Evolutionary conservation across 2,113 vertebrate genomes (phyloP), one percentile per base, ranked within the genome.

Genomic region (Microtus pennsylvanicus): DNA sequence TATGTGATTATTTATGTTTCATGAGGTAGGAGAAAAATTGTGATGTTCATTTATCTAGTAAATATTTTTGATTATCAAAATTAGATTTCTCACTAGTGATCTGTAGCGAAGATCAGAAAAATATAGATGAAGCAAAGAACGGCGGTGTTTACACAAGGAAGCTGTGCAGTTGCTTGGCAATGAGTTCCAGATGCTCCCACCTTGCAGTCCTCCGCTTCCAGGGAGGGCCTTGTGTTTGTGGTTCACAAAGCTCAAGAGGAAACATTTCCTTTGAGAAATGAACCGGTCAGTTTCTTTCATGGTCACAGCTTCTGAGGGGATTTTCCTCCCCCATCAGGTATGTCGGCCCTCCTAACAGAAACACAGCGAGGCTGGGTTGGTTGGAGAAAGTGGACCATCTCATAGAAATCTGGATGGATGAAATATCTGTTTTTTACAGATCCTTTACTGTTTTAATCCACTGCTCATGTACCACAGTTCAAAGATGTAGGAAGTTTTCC

Each of bases 171-270:
- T 61, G 63, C 88, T 93, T 70, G 21, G n/a, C 82, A 92, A 94
- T 92, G 93, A 96, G 70, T 94, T 97, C 96, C 97, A 97, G 97
- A 97, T 96, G 94, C 65, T 89, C 19, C 10, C 17, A 67, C n/a
- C 52, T 47, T 47, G 13, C 93, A 85, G 88, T 89, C 81, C 55
- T 69, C n/a, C 63, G 77, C 72, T 92, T 96, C 81, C 30, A 47
- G 4, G 45, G 74, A 91, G 61, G 47, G 35, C 42, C 86, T 52
- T 55, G 38, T 92, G 85, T 78, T 88, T 97, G 78, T 55, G 52
- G 89, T 50, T 63, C 45, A 77, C 88, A 87, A 81, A 47, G 12
- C 83, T 94, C 74, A 21, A 63, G 86, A 93, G 90, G 76, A 86
- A 92, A 85, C 86, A 81, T 93, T 93, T 95, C 61, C 88, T 95